phyloP scores from a whole-genome alignment of 2,113 vertebrate genomes.

The Passer montanus region DNA sequence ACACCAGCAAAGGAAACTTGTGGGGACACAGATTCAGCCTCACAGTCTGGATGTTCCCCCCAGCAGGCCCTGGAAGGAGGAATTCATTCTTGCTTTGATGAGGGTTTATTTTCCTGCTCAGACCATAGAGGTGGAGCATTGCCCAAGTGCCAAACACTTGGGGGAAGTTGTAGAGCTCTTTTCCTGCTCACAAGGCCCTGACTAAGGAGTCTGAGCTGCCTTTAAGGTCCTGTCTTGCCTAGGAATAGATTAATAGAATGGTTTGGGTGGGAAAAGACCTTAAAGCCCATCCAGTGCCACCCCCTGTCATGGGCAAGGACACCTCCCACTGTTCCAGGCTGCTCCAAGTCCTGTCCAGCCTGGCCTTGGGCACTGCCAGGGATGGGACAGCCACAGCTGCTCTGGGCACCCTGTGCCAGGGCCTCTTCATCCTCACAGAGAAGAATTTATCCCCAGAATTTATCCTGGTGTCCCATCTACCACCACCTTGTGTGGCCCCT shows the following conservation, averaged over 20 bases:
- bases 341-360: accelerated
- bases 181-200: not conserved
- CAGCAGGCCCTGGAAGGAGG: not conserved
- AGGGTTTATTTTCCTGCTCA: not conserved
- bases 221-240: not conserved
- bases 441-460: not conserved
- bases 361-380: not conserved
- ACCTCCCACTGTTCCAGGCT: accelerated
- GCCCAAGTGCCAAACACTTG: not conserved
- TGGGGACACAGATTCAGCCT: not conserved
- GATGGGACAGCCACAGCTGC: not conserved
- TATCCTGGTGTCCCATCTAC: not conserved
- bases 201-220: not conserved
- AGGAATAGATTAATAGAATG: not conserved
- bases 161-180: not conserved
- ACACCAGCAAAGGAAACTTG: not conserved
- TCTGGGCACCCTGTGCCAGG: not conserved
- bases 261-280: not conserved
- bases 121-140: not conserved
- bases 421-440: not conserved
- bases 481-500: not conserved
- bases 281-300: not conserved
- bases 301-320: not conserved
- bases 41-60: not conserved
- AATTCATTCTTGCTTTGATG: not conserved